Evolutionary conservation across 2,888 invertebrate genomes (phyloP).

Genomic region (Spisula solida): DNA sequence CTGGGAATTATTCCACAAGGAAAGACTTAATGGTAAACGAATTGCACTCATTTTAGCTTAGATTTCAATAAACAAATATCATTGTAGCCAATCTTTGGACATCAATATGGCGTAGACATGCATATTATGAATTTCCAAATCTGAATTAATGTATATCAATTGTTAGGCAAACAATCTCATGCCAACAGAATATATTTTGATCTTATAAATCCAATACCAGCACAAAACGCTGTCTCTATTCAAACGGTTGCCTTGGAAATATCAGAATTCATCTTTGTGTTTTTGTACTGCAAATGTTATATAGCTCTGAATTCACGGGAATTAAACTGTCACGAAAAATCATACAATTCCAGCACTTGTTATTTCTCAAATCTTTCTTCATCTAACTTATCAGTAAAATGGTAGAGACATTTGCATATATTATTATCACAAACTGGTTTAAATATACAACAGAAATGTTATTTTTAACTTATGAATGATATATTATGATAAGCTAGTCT

Average conservation of each 20-base stretch:
- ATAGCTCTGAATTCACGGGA: too few relatives aligned
- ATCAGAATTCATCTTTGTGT: too few relatives aligned
- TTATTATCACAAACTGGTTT: background rate
- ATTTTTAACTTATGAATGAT: conserved; percentile 15
- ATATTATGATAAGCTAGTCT: background rate
- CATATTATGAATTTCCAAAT: background rate
- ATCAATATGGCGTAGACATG: background rate
- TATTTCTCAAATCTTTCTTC: background rate
- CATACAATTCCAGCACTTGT: background rate
- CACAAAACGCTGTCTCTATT: too few relatives aligned
- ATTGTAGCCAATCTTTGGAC: background rate
- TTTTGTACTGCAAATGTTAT: too few relatives aligned
- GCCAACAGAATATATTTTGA: background rate
- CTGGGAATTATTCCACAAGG: background rate
- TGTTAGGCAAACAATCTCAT: background rate
- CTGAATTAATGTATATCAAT: background rate
- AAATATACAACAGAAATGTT: background rate
- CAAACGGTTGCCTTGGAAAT: too few relatives aligned
- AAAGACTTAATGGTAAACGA: background rate
- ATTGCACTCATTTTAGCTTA: background rate
- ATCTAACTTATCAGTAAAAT: background rate
- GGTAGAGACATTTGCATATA: background rate
- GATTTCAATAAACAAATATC: conserved; percentile 5
- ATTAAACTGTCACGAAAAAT: background rate
- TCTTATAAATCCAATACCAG: background rate